Evolutionary conservation across 1,140 invertebrate genomes (phyloP), one percentile per base, ranked within the genome.

Genomic region (Charaxes varanes): DNA sequence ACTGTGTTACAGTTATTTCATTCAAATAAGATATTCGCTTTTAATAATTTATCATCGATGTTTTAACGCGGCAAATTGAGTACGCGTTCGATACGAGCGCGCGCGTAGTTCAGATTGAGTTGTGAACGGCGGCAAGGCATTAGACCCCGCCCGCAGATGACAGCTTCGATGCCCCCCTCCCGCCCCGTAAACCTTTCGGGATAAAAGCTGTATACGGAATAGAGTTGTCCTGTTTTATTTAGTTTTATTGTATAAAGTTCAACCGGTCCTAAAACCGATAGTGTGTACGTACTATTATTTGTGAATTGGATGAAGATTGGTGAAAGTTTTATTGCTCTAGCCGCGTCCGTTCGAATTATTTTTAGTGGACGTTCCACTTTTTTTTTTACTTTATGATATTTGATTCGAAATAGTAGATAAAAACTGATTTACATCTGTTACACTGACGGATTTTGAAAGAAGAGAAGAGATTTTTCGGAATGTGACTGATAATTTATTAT

Each of bases 161-260:
- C 72, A 80, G 72, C 72, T 76, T 68, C 64, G 68, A 62, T 59
- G 55, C 56, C 56, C 63, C 62, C 63, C 59, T 53, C 59, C 55
- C 37, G 36, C 40, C 13, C 27, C 28, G 31, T 26, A 15, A 14
- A 21, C 27, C 35, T 38, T 22, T 40, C 35, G 47, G 55, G 45
- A 59, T 63, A 54, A 61, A 49, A n/a, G n/a, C n/a, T n/a, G 43
- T 53, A 36, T 64, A 71, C 61, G 61, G 64, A 78, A 81, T 81
- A 76, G 73, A 74, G 69, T 72, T 76, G 67, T 76, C 67, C 60
- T 61, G 67, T 80, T 74, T 80, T 72, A 66, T 77, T 73, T 71
- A 63, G 46, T 73, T 68, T 71, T 72, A 62, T 60, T 66, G 16
- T 31, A 31, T 31, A n/a, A n/a, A 53, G 59, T 58, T 54, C 51